Percentiles rank a stretch among this genome's conserved stretches.
Evolutionary conservation across 2,888 invertebrate species (phyloP).

Genomic region (Leptogaster cylindrica): DNA sequence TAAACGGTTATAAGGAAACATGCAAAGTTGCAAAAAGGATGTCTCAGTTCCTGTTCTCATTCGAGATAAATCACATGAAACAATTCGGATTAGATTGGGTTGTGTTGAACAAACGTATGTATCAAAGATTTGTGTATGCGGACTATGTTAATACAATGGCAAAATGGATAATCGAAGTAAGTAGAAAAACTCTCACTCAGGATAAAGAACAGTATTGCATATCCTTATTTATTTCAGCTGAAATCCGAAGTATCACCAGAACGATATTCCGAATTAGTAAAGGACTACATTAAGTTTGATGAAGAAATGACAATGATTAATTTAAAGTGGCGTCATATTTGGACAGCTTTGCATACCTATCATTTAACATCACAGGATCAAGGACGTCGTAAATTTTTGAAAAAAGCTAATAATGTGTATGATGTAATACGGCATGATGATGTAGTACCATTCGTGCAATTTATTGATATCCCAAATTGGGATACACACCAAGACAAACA

Average conservation of each 20-base stretch:
- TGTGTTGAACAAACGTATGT: constrained; percentile 71
- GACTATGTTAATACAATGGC: constrained; percentile 67
- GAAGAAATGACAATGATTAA: constrained; percentile 67
- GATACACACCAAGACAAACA: constrained; percentile 57
- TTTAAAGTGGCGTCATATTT: constrained; percentile 65
- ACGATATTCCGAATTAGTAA: constrained; percentile 58
- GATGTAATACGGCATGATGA: constrained; percentile 58
- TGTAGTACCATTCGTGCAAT: constrained; percentile 55
- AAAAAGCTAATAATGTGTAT: constrained; percentile 58
- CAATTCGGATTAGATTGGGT: constrained; percentile 73
- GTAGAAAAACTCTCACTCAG: constrained; percentile 36
- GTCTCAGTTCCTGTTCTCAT: constrained; percentile 67
- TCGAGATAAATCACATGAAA: constrained; percentile 69
- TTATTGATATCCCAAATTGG: constrained; percentile 58
- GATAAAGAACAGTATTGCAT: not conserved
- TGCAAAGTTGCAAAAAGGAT: constrained; percentile 68
- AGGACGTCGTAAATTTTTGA: constrained; percentile 57
- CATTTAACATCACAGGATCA: constrained; percentile 58
- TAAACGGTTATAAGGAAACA: constrained; percentile 70
- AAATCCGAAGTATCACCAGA: constrained; percentile 58
- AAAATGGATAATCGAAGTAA: constrained; percentile 65
- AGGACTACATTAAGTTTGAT: constrained; percentile 66
- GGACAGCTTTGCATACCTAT: constrained; percentile 58
- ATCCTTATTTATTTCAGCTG: constrained; percentile 49
- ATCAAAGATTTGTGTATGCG: constrained; percentile 64